Evolutionary conservation across 2,888 invertebrate genomes (phyloP).

Genomic region (Drosophila leonis): DNA sequence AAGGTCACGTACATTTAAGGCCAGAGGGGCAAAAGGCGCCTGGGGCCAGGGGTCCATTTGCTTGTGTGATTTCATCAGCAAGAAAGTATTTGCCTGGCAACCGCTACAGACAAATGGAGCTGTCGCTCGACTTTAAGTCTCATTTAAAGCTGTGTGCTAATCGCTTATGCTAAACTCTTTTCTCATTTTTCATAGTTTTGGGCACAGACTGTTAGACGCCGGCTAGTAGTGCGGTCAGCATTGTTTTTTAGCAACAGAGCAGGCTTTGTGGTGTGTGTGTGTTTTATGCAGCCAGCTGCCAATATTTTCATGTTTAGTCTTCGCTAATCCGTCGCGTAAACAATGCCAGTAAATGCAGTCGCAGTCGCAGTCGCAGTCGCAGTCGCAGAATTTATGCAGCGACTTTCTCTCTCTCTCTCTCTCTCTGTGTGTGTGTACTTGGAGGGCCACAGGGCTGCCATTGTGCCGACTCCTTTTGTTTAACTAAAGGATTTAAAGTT

Average conservation of each 20-base stretch:
- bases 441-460: constrained; percentile 41
- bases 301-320: constrained; percentile 72
- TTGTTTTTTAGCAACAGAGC: constrained; percentile 38
- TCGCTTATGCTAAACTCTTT: constrained; percentile 38
- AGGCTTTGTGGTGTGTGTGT: background rate
- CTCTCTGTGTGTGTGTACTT: constrained; percentile 15
- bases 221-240: constrained; percentile 60
- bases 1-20: constrained; percentile 68
- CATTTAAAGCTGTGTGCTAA: constrained; percentile 39
- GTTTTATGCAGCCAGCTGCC: constrained; percentile 52
- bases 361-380: constrained; percentile 25
- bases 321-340: constrained; percentile 71
- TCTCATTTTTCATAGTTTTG: background rate
- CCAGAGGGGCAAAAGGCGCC: constrained; percentile 7
- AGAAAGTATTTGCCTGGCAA: constrained; percentile 33
- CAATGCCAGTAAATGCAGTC: constrained; percentile 59
- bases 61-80: constrained; percentile 54
- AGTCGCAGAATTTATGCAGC: constrained; percentile 20
- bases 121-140: constrained; percentile 27
- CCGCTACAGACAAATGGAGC: constrained; percentile 10
- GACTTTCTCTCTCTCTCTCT: background rate
- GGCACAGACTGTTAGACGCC: constrained; percentile 43
- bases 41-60: constrained; percentile 9
- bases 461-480: constrained; percentile 68
- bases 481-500: constrained; percentile 75